Percentiles rank a stretch among this genome's conserved stretches.
Conservation (phyloP, 1,140 invertebrate species). For the Drosophila yakuba region DNA sequence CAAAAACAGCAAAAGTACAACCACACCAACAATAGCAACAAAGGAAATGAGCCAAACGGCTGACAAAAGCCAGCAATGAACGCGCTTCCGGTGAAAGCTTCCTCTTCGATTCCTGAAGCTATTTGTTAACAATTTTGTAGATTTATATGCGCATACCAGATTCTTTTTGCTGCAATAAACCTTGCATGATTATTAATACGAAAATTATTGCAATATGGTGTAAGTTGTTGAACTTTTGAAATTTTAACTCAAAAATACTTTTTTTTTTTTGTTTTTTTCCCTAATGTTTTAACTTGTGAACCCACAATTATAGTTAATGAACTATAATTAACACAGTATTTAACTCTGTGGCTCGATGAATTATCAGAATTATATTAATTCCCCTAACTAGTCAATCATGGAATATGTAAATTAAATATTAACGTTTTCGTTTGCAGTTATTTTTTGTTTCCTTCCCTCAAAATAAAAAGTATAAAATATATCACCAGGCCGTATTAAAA, state of each 20-base stretch:
- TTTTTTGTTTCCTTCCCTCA: background rate
- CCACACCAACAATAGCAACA: conserved; percentile 5
- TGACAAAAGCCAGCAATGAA: conserved; percentile 66
- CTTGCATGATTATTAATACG: conserved; percentile 24
- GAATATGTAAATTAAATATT: background rate
- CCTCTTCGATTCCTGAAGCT: conserved; percentile 55
- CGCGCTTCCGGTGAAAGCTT: conserved; percentile 56
- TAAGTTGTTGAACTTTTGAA: conserved; percentile 26
- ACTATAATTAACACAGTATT: too few species aligned
- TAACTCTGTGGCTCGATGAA: too few species aligned
- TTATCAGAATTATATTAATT: too few species aligned
- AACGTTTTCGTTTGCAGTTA: background rate
- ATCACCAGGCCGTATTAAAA: background rate
- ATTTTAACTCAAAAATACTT: background rate
- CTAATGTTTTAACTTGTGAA: too few species aligned
- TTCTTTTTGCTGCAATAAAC: background rate
- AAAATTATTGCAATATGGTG: conserved; percentile 52
- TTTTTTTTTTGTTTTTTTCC: too few species aligned
- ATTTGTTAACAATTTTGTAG: conserved; percentile 77
- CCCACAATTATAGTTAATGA: background rate
- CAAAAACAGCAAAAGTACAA: background rate
- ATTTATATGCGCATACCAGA: conserved; percentile 17
- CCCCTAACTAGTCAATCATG: too few species aligned
- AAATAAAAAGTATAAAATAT: conserved; percentile 2
- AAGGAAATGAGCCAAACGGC: conserved; percentile 33